These are phyloP conservation scores for Cyclophora punctaria DNA, from an alignment of 2,888 invertebrate genomes.

Conservation along the genomic window DNA sequence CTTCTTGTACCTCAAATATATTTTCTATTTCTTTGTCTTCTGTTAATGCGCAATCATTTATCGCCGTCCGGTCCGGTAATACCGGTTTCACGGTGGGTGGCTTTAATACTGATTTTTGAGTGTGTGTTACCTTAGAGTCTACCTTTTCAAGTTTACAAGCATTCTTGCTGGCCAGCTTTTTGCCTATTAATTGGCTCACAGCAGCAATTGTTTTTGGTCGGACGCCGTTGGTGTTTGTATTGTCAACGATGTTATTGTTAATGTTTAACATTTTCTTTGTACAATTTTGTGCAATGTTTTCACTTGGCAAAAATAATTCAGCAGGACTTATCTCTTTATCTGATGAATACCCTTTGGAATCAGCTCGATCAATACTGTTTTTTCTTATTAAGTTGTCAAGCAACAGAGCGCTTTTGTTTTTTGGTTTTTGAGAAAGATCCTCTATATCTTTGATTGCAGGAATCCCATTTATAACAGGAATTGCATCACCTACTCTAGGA, in stretches of 20 bases:
- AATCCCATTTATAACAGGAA: constrained; percentile 20
- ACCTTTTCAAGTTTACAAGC: constrained; percentile 56
- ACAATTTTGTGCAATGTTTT: constrained; percentile 50
- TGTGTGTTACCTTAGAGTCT: constrained; percentile 56
- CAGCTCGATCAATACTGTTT: constrained; percentile 73
- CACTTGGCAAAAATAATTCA: constrained; percentile 59
- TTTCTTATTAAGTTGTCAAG: constrained; percentile 74
- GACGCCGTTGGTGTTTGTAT: constrained; percentile 41
- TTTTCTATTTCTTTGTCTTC: neutral
- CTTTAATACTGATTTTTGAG: constrained; percentile 61
- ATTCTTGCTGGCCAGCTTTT: constrained; percentile 55
- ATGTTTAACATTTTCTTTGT: constrained; percentile 63
- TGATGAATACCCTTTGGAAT: constrained; percentile 49
- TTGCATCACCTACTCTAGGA: constrained; percentile 19
- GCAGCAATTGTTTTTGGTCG: constrained; percentile 55
- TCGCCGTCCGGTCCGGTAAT: constrained; percentile 32
- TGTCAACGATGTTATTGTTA: constrained; percentile 66
- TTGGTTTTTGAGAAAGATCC: constrained; percentile 42
- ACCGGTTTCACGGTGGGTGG: constrained; percentile 29
- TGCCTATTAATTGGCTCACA: constrained; percentile 56
- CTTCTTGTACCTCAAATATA: too few relatives aligned
- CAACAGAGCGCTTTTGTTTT: constrained; percentile 64
- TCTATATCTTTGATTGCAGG: constrained; percentile 31
- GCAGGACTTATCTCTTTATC: constrained; percentile 60
- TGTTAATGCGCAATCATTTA: constrained; percentile 23